These are phyloP conservation scores for Nyctibius grandis DNA, from an alignment of 2,797 vertebrate genomes.

Conservation along the genomic window DNA sequence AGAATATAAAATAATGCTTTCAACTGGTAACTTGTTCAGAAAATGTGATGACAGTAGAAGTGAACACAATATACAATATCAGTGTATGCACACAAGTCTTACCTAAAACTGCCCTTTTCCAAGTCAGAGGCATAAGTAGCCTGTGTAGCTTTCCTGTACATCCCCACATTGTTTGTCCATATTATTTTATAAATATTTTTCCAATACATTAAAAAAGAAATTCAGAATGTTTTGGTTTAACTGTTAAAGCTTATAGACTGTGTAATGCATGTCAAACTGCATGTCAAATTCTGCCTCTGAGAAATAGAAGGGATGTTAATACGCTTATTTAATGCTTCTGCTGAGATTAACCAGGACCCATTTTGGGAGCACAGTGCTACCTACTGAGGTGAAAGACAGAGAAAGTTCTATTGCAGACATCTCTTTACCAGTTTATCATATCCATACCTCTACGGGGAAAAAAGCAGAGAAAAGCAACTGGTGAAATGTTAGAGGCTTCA, in stretches of 20 bases:
- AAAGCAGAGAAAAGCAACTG: background rate
- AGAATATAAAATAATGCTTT: background rate
- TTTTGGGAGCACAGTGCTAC: background rate
- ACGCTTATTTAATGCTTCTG: background rate
- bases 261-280: background rate
- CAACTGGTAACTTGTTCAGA: background rate
- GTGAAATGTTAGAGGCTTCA: background rate
- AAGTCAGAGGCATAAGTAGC: background rate
- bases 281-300: background rate
- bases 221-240: background rate
- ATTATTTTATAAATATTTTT: background rate
- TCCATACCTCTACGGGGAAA: background rate
- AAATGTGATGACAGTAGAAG: background rate
- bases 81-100: background rate
- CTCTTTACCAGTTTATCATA: background rate
- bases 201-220: background rate
- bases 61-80: background rate
- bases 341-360: background rate
- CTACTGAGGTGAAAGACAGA: background rate
- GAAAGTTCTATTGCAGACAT: background rate
- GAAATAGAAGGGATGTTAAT: background rate
- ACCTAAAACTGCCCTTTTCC: background rate
- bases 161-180: background rate
- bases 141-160: background rate
- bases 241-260: background rate